phyloP scores from a whole-genome alignment of 2,797 vertebrate species.

The Lateolabrax maculatus region DNA sequence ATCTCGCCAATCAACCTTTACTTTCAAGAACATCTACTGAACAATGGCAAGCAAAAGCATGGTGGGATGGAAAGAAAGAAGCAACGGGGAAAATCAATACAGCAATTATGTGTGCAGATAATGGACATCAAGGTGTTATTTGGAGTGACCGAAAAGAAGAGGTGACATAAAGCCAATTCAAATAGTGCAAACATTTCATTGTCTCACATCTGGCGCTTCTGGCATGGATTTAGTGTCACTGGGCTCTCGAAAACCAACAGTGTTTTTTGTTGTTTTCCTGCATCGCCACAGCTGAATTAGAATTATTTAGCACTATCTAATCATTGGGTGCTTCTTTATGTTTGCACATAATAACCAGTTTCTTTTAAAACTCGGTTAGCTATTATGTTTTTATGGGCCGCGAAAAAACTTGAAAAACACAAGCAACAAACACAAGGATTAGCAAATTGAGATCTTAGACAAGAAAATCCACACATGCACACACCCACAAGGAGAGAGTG shows the following conservation, averaged over 20 bases:
- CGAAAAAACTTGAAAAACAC: slow-evolving; percentile 39
- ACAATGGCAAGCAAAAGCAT: slow-evolving; percentile 71
- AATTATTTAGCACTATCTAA: slow-evolving; percentile 61
- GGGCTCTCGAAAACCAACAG: slow-evolving; percentile 50
- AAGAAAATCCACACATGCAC: slow-evolving; percentile 40
- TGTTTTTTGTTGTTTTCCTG: slow-evolving; percentile 52
- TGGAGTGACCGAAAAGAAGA: slow-evolving; percentile 77
- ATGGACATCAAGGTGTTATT: slow-evolving; percentile 85
- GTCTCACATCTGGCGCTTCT: slow-evolving; percentile 69
- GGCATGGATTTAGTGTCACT: slow-evolving; percentile 80
- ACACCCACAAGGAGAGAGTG: slow-evolving; percentile 15
- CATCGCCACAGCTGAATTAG: slow-evolving; percentile 62
- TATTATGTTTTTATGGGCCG: slow-evolving; percentile 43
- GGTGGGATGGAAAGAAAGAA: slow-evolving; percentile 76
- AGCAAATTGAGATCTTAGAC: slow-evolving; percentile 62
- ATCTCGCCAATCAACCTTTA: slow-evolving; percentile 74
- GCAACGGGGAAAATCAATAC: slow-evolving; percentile 82
- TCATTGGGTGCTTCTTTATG: slow-evolving; percentile 55
- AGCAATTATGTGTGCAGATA: slow-evolving; percentile 86
- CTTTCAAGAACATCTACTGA: slow-evolving; percentile 74
- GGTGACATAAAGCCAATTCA: slow-evolving; percentile 84
- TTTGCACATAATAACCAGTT: slow-evolving; percentile 47
- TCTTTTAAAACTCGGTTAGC: slow-evolving; percentile 45
- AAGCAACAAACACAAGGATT: slow-evolving; percentile 56
- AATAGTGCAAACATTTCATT: slow-evolving; percentile 80